Conservation (phyloP, 2,888 invertebrate genomes). For the Gonocerus acuteangulatus region DNA sequence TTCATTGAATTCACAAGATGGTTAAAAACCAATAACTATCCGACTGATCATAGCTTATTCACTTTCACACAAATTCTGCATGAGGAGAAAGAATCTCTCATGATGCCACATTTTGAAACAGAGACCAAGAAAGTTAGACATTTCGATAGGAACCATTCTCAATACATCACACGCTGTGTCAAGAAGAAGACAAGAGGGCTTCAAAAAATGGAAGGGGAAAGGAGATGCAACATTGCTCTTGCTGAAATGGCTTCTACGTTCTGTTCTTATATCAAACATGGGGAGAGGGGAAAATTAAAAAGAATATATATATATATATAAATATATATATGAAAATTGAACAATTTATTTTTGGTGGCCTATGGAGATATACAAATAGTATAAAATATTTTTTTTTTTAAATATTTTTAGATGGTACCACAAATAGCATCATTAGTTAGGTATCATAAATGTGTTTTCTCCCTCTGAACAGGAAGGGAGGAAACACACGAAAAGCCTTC, state of each 20-base stretch:
- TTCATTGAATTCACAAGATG: slow-evolving; percentile 37
- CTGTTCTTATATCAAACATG: not conserved
- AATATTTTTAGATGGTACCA: too few relatives aligned
- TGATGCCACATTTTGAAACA: not conserved
- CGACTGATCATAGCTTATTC: not conserved
- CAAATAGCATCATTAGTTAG: too few relatives aligned
- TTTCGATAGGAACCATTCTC: not conserved
- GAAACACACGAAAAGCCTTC: too few relatives aligned
- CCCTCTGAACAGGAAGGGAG: too few relatives aligned
- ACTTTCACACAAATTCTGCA: not conserved
- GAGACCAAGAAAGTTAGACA: not conserved
- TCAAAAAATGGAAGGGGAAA: not conserved
- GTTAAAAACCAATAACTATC: slow-evolving; percentile 20
- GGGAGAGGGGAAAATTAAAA: not conserved
- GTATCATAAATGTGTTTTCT: too few relatives aligned
- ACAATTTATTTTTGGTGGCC: too few relatives aligned
- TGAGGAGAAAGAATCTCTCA: not conserved
- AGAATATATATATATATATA: too few relatives aligned
- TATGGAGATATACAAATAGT: too few relatives aligned
- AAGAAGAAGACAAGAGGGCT: not conserved
- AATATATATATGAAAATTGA: too few relatives aligned
- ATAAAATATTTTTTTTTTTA: too few relatives aligned
- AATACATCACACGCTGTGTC: not conserved
- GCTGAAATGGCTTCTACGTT: too few relatives aligned
- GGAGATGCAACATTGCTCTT: not conserved